Evolutionary conservation across 30 jellyfish, hydroid and myxozoan species (phyloP).

Genomic region (Calvadosia cruxmelitensis): DNA sequence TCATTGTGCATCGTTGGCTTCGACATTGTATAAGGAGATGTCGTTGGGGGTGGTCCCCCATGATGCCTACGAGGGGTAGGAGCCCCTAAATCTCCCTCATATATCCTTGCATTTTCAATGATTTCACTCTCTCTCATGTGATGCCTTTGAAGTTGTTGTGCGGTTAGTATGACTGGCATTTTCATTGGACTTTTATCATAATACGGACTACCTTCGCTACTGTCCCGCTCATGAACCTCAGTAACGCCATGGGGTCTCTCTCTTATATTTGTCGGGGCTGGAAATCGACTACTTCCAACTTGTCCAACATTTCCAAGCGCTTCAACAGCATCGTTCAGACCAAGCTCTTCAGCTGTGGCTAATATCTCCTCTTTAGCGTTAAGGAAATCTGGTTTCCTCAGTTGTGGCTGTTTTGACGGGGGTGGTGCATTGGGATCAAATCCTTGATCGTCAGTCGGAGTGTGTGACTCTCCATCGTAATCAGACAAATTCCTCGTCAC

Average conservation of each 20-base stretch:
- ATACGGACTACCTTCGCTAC: background rate
- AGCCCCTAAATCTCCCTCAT: background rate
- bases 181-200: background rate
- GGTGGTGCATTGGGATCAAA: background rate
- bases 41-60: background rate
- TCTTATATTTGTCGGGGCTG: background rate
- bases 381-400: background rate
- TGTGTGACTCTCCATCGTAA: background rate
- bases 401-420: background rate
- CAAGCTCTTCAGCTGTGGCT: background rate
- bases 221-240: background rate
- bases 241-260: background rate
- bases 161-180: background rate
- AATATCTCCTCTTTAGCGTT: background rate
- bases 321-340: background rate
- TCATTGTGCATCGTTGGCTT: background rate
- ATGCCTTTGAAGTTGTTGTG: background rate
- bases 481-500: background rate
- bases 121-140: background rate
- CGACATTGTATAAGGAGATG: background rate
- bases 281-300: background rate
- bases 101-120: background rate
- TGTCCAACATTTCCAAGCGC: background rate
- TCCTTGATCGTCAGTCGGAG: background rate
- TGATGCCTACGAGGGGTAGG: background rate